A percentile compares a stretch with the other conserved stretches of the same genome.
Evolutionary conservation across 1,140 invertebrate genomes (phyloP).

Genomic region (Zaprionus vittiger): DNA sequence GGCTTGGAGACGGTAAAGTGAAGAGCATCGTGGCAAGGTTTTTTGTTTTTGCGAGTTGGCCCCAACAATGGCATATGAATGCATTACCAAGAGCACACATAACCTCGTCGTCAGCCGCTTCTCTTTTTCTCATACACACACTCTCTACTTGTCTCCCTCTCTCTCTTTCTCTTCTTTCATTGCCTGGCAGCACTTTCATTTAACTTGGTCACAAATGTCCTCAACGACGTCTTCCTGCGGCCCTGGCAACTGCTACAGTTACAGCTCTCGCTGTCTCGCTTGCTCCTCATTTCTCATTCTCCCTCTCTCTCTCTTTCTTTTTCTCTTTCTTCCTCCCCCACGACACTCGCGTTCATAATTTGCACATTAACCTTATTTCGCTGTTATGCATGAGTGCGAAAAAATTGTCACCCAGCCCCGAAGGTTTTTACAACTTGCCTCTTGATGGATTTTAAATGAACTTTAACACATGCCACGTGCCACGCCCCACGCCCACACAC

Average conservation of each 20-base stretch:
- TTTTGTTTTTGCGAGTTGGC: conserved; percentile 47
- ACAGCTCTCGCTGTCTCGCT: background rate
- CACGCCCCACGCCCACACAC: background rate
- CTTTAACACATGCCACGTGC: conserved; percentile 76
- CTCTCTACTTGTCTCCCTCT: too few species aligned
- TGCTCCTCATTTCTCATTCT: background rate
- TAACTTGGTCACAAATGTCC: conserved; percentile 51
- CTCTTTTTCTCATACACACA: background rate
- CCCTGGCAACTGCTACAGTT: conserved; percentile 27
- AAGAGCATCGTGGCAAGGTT: conserved; percentile 7
- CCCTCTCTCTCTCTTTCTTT: background rate
- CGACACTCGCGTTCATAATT: conserved; percentile 53
- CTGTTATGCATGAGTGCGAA: conserved; percentile 73
- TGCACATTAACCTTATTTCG: conserved; percentile 76
- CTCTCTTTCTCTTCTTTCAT: background rate
- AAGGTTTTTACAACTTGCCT: conserved; percentile 46
- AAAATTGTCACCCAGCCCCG: conserved; percentile 67
- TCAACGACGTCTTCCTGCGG: conserved; percentile 19
- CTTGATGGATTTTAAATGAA: conserved; percentile 80
- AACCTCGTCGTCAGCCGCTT: conserved; percentile 16
- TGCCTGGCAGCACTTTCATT: conserved; percentile 61
- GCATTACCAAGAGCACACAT: conserved; percentile 43
- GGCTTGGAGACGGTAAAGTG: background rate
- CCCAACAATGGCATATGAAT: conserved; percentile 75
- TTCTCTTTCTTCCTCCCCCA: background rate